These are phyloP conservation scores for Neelides sp. DNA, from an alignment of 1,140 invertebrate species.

Conservation along the genomic window DNA sequence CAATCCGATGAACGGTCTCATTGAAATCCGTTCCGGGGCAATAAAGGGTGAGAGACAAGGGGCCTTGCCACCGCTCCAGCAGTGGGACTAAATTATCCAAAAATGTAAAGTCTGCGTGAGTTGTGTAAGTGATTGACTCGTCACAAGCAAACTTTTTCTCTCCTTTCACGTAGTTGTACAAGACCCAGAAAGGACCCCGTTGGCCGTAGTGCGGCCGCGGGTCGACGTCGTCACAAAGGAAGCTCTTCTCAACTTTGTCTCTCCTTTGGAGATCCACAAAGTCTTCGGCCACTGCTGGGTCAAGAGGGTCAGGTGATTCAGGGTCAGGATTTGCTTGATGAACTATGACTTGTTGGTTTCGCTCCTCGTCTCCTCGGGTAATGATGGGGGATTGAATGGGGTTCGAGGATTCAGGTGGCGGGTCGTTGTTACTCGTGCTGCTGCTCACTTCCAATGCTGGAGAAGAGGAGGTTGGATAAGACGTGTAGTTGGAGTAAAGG, in stretches of 20 bases:
- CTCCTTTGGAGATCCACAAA: background rate
- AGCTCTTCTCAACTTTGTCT: constrained; percentile 9
- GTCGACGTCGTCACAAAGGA: constrained; percentile 29
- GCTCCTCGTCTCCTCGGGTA: constrained; percentile 11
- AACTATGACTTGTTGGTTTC: background rate
- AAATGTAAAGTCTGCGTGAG: constrained; percentile 80
- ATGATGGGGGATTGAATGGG: constrained; percentile 2
- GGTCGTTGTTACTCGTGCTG: constrained; percentile 20
- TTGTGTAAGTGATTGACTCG: constrained; percentile 79
- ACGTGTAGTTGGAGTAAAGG: constrained; percentile 21
- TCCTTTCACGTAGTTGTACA: constrained; percentile 68
- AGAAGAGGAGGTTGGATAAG: constrained; percentile 4
- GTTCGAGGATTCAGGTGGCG: constrained; percentile 32
- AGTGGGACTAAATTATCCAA: constrained; percentile 75
- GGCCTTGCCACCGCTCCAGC: constrained; percentile 54
- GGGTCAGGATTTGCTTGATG: background rate
- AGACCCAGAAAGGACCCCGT: constrained; percentile 74
- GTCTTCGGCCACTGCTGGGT: constrained; percentile 8
- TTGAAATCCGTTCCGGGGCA: constrained; percentile 57
- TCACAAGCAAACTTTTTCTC: constrained; percentile 46
- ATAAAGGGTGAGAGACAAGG: constrained; percentile 60
- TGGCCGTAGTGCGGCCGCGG: constrained; percentile 38
- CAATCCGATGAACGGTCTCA: constrained; percentile 51
- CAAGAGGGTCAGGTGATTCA: constrained; percentile 7
- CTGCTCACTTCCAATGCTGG: constrained; percentile 12